These are phyloP conservation scores for Heloderma charlesbogerti DNA, from an alignment of 2,113 vertebrate genomes.

Conservation along the genomic window DNA sequence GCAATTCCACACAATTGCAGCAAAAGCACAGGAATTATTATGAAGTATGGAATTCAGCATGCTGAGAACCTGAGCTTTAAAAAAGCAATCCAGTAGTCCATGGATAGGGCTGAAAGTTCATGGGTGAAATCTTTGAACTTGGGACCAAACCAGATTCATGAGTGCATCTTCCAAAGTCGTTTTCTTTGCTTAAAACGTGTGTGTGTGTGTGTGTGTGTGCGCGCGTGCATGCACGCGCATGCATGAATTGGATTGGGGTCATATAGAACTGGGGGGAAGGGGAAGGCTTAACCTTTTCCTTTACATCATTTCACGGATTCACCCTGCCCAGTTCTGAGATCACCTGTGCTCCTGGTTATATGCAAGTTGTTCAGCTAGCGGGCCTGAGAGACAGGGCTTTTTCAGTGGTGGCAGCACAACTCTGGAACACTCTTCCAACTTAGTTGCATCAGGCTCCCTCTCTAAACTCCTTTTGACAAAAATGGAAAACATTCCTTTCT, in stretches of 20 bases:
- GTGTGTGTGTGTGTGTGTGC: not conserved
- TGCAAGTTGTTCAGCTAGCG: too few relatives aligned
- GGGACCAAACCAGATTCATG: not conserved
- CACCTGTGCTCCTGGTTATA: too few relatives aligned
- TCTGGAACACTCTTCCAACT: too few relatives aligned
- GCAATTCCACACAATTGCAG: not conserved
- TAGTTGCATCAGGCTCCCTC: too few relatives aligned
- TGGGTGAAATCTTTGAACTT: not conserved
- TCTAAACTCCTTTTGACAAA: too few relatives aligned
- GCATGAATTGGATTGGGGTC: not conserved
- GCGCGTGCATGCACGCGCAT: too few relatives aligned
- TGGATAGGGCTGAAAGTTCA: not conserved
- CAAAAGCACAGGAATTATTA: not conserved
- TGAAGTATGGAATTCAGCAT: not conserved
- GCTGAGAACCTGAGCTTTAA: not conserved
- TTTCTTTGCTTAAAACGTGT: not conserved
- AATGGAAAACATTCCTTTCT: too few relatives aligned
- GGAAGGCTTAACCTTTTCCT: too few relatives aligned
- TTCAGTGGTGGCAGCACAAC: too few relatives aligned
- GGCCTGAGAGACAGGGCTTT: too few relatives aligned
- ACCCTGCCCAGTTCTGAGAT: too few relatives aligned
- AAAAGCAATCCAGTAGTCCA: not conserved
- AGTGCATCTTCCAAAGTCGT: not conserved
- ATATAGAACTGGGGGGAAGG: not conserved
- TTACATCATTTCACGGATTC: too few relatives aligned